Evolutionary conservation across 2,888 invertebrate species (phyloP), one percentile per base, ranked within the genome.

Genomic region (Acleris emargana): DNA sequence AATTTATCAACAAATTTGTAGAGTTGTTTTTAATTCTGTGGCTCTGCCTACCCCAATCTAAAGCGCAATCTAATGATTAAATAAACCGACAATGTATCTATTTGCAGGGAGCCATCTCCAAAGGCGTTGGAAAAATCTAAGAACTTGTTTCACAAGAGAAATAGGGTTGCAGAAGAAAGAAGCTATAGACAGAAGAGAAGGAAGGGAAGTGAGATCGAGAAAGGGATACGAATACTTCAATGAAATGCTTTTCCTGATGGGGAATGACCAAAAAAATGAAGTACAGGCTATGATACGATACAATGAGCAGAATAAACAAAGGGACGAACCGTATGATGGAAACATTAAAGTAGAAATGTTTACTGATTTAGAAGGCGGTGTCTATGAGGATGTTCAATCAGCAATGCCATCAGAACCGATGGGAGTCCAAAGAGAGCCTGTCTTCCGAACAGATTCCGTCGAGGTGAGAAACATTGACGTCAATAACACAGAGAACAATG

Each of bases 131-230:
- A 87, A 85, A 64, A 86, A 81, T 58, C 79, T 85, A 5, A 75
- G 86, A 53, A 85, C 85, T 2, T 87, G 83, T 64, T 88, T 86
- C 77, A 75, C 81, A 3, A 75, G 87, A 71, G 84, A 88, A 72
- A 64, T 86, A 0, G 61, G 71, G 0, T 43, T 77, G 3, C 83
- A 84, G 59, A 82, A 74, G 63, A 83, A 77, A 69, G 83, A 86
- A 47, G 67, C 68, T 7, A 11, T 64, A n/a, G 73, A 75, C 32
- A 69, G 66, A n/a, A 75, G 76, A 45, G 72, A 68, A 1, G 71
- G 72, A 9, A 71, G 74, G 25, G 69, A 72, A 0, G 68, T 75
- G 0, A 83, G 80, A 54, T 77, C 71, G 42, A 73, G 84, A 63
- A 87, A 83, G 54, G 71, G 73, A 62, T 87, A 88, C 67, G 80